Evolutionary conservation across 2,797 vertebrate species (phyloP).

Genomic region (Sitta carolinensis): DNA sequence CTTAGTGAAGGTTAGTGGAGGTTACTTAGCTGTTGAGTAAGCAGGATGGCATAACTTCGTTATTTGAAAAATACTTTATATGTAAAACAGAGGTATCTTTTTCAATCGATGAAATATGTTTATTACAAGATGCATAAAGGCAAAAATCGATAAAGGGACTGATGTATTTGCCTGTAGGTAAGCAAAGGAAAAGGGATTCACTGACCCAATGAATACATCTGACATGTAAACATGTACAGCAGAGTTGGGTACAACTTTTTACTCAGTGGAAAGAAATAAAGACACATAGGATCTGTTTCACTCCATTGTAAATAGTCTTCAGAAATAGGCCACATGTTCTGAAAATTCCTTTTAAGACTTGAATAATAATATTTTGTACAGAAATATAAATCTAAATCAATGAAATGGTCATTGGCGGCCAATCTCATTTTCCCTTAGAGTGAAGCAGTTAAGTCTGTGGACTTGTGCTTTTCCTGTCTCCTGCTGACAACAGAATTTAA

Average conservation of each 20-base stretch:
- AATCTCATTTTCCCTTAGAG: not conserved
- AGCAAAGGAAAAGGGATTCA: not conserved
- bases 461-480: conserved; percentile 4
- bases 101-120: not conserved
- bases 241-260: not conserved
- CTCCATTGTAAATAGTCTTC: not conserved
- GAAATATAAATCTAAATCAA: not conserved
- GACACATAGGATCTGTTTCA: not conserved
- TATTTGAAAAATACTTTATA: not conserved
- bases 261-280: not conserved
- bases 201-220: not conserved
- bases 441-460: not conserved
- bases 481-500: conserved; percentile 5
- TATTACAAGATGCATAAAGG: not conserved
- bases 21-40: not conserved
- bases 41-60: not conserved
- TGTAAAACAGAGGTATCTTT: not conserved
- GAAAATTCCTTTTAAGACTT: not conserved
- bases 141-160: not conserved
- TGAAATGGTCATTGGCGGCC: not conserved
- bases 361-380: not conserved
- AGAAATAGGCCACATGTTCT: not conserved
- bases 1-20: not conserved
- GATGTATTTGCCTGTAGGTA: not conserved
- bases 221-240: not conserved